Evolutionary conservation across 2,113 vertebrate species (phyloP), one percentile per base, ranked within the genome.

Genomic region (Sander vitreus): DNA sequence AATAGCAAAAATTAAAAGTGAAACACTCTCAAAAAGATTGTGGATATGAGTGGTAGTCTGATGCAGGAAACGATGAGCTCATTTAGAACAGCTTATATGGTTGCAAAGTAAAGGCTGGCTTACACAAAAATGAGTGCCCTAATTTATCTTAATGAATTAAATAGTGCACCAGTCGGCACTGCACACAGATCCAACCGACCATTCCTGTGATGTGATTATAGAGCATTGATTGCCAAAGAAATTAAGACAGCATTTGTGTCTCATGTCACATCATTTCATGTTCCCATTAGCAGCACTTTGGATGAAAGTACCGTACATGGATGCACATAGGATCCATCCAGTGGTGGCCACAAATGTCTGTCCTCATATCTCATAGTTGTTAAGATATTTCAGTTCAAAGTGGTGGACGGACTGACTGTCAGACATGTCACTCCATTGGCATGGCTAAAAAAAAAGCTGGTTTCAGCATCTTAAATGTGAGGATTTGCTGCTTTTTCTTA

Each of bases 401-500:
- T n/a, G 50, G 30, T n/a, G 6, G 7, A 23, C 21, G 7, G 66
- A n/a, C 25, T 16, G 13, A 39, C 53, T 9, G 19, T 36, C 47
- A 53, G 27, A 69, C 11, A 8, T n/a, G 39, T 3, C 7, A 50
- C 8, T 1, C 19, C 45, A 62, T 12, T 11, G n/a, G 19, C 12
- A 73, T 5, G 16, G 25, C 53, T 48, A 59, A 25, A 72, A 48
- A 48, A 72, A 33, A 73, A 43, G 60, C 60, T 63, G 5, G 10
- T 7, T 63, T 39, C 12, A 10, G 30, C 16, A 36, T 36, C 14
- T 59, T 7, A 30, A 59, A 30, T 36, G 30, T 13, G 5, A 57
- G n/a, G 23, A 57, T 72, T 43, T 70, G 6, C 13, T 51, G 10
- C 27, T 12, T 53, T 33, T 39, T 36, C 13, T 70, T 39, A 43